Evolutionary conservation across 2,888 invertebrate genomes (phyloP), one percentile per base, ranked within the genome.

Genomic region (Lysandra coridon): DNA sequence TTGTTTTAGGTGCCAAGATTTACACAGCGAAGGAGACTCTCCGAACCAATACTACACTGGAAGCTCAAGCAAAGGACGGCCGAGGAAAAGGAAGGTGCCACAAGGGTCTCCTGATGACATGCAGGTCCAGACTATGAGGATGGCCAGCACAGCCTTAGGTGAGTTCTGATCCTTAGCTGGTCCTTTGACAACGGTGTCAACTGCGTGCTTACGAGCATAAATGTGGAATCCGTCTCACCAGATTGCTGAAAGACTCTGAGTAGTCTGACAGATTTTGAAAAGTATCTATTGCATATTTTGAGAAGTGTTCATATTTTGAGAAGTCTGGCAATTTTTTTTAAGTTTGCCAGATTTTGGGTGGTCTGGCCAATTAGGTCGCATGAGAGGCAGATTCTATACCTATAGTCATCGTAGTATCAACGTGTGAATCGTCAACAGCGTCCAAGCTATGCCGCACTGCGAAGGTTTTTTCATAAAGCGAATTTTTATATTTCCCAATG

Each of bases 31-130:
- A 82, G 95, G 95, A 73, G 96, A 95, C 83, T 96, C 96, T 4
- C 96, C 96, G 14, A 93, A 93, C 60, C 95, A 95, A 81, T 97
- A 96, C 87, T 97, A 96, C 88, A 95, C 95, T 30, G 96, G 95
- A 6, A 95, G 95, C 1, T 93, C 96, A 2, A 96, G 95, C 82
- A 98, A 98, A 91, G 98, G 98, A 1, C 93, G 98, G 40, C 98
- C 98, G 0, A 93, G 98, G 84, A 98, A 98, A 90, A 93, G 97
- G 87, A 97, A 97, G 89, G 87, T 96, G n/a, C 88, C 92, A 12
- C 95, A 95, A 81, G 93, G 93, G 0, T 93, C 95, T 6, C 95
- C 94, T 10, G 96, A 96, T 77, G 96, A 96, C 81, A 91, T 96
- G 85, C 96, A 96, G 80, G 95, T 96, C 6, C 95, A 94, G 84